phyloP scores from a whole-genome alignment of 2,888 invertebrate genomes.

The Eustalomyia histrio region DNA sequence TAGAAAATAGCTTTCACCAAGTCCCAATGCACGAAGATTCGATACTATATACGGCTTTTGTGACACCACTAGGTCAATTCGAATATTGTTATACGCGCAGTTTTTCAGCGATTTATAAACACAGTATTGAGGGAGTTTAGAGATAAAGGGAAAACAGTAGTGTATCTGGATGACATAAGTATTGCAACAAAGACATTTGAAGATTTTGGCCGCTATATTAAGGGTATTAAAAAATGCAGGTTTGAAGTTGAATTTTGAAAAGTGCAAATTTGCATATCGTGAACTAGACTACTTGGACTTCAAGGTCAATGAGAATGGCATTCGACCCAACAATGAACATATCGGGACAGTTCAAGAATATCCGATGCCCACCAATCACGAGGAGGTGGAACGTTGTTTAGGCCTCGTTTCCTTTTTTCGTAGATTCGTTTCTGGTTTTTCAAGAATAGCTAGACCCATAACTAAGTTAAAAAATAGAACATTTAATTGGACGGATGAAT shows the following conservation, averaged over 20 bases:
- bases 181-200: background rate
- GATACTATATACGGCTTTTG: too few species aligned
- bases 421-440: too few species aligned
- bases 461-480: conserved; percentile 2
- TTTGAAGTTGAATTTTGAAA: conserved; percentile 35
- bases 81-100: too few species aligned
- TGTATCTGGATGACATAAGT: too few species aligned
- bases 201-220: conserved; percentile 32
- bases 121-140: too few species aligned
- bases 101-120: too few species aligned
- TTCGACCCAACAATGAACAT: conserved; percentile 32
- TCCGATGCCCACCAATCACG: conserved; percentile 22
- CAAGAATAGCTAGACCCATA: background rate
- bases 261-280: too few species aligned
- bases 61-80: too few species aligned
- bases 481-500: background rate
- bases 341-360: conserved; percentile 28
- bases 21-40: too few species aligned
- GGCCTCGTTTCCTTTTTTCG: background rate
- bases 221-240: conserved; percentile 21
- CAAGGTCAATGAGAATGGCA: conserved; percentile 33
- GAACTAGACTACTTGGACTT: conserved; percentile 51
- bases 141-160: too few species aligned
- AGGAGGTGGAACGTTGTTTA: conserved; percentile 7
- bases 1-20: too few species aligned